phyloP scores from a whole-genome alignment of 2,888 invertebrate species.

The Ptilodon capucinus region DNA sequence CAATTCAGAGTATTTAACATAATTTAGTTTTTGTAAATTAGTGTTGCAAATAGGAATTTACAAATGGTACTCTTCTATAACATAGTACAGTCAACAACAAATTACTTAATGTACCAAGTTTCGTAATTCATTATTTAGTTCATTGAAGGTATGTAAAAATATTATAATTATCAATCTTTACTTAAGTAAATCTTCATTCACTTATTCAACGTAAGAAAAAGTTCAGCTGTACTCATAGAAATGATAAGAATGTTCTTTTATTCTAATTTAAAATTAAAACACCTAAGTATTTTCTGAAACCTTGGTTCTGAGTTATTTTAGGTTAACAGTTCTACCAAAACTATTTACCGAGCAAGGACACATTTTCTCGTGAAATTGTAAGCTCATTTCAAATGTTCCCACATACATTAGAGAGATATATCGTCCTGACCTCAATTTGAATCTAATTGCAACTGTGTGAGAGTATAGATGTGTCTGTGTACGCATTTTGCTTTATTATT shows the following conservation, averaged over 20 bases:
- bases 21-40: too few relatives aligned
- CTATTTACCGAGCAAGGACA: neutral
- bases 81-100: too few relatives aligned
- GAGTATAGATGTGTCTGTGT: slow-evolving; percentile 3
- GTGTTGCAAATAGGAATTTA: too few relatives aligned
- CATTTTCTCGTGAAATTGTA: neutral
- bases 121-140: too few relatives aligned
- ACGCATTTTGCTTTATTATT: neutral
- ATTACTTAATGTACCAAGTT: too few relatives aligned
- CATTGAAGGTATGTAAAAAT: too few relatives aligned
- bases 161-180: too few relatives aligned
- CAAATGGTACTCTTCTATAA: too few relatives aligned
- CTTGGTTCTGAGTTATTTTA: neutral
- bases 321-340: neutral
- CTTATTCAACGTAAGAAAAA: too few relatives aligned
- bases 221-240: too few relatives aligned
- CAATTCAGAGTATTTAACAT: too few relatives aligned
- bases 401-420: neutral
- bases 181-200: too few relatives aligned
- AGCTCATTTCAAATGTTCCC: neutral
- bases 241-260: neutral
- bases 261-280: neutral
- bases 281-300: neutral
- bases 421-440: neutral
- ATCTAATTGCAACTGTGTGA: slow-evolving; percentile 31